Evolutionary conservation across 2,797 vertebrate genomes (phyloP).

Genomic region (Intellagama lesueurii): DNA sequence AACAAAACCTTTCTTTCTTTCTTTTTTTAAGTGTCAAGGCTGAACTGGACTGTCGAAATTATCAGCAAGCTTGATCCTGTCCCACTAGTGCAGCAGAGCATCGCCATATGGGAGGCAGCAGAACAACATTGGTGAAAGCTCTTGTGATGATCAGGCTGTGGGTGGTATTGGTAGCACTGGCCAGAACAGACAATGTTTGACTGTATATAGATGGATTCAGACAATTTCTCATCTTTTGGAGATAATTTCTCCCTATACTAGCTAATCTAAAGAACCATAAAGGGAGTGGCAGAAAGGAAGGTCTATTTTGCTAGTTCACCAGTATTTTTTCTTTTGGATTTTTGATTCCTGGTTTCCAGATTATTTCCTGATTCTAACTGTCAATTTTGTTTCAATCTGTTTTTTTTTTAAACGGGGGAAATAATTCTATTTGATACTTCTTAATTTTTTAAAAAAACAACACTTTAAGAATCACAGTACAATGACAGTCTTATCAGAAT

Average conservation of each 20-base stretch:
- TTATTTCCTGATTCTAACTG: slow-evolving; percentile 45
- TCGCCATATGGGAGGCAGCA: not conserved
- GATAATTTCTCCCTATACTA: not conserved
- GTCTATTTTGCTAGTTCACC: slow-evolving; percentile 53
- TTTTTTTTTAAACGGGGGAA: slow-evolving; percentile 36
- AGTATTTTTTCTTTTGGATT: slow-evolving; percentile 51
- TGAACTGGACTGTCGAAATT: not conserved
- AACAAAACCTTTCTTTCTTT: not conserved
- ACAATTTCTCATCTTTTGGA: slow-evolving; percentile 9
- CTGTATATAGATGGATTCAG: too few relatives aligned
- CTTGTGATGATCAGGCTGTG: not conserved
- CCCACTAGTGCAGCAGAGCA: not conserved
- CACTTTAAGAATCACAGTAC: slow-evolving; percentile 55
- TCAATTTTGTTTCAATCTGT: slow-evolving; percentile 35
- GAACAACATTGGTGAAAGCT: too few relatives aligned
- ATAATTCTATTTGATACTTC: slow-evolving; percentile 39
- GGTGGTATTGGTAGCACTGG: slow-evolving; percentile 48
- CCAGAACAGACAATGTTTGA: too few relatives aligned
- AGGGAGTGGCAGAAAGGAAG: slow-evolving; percentile 25
- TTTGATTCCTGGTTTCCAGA: slow-evolving; percentile 49
- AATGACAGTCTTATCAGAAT: slow-evolving; percentile 65
- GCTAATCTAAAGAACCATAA: not conserved
- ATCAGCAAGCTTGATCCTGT: not conserved
- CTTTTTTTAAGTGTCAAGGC: not conserved
- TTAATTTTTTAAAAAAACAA: slow-evolving; percentile 28